phyloP scores from a whole-genome alignment of 2,113 vertebrate species.

The Trogon melanurus region DNA sequence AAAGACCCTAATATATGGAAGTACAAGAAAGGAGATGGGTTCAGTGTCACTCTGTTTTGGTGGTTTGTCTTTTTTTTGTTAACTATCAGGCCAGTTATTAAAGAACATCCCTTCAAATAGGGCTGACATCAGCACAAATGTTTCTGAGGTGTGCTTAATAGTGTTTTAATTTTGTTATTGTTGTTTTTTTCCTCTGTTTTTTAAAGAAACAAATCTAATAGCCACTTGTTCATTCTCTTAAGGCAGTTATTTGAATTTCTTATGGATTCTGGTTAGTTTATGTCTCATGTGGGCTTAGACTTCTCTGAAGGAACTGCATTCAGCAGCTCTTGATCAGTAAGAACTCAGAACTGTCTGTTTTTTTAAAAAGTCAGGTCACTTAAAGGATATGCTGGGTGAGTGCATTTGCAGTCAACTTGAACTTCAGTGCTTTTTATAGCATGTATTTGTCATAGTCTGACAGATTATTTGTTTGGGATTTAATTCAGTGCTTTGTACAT shows the following conservation, averaged over 20 bases:
- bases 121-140: neutral
- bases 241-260: neutral
- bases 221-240: neutral
- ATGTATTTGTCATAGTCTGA: neutral
- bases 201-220: neutral
- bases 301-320: neutral
- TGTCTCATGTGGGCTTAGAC: neutral
- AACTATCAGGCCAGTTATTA: neutral
- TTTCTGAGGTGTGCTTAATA: neutral
- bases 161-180: neutral
- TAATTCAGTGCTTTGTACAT: neutral
- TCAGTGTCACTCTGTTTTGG: neutral
- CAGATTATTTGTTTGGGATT: neutral
- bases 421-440: neutral
- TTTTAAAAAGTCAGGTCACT: neutral
- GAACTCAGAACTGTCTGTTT: neutral
- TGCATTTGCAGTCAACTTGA: neutral
- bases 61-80: neutral
- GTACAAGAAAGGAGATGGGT: neutral
- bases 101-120: neutral
- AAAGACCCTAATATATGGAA: neutral
- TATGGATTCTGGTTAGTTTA: neutral
- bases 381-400: neutral
- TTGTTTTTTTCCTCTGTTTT: neutral
- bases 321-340: neutral